Percentiles rank a stretch among this genome's conserved stretches.
phyloP scores from a whole-genome alignment of 2,113 vertebrate genomes.

The Entomyzon cyanotis region DNA sequence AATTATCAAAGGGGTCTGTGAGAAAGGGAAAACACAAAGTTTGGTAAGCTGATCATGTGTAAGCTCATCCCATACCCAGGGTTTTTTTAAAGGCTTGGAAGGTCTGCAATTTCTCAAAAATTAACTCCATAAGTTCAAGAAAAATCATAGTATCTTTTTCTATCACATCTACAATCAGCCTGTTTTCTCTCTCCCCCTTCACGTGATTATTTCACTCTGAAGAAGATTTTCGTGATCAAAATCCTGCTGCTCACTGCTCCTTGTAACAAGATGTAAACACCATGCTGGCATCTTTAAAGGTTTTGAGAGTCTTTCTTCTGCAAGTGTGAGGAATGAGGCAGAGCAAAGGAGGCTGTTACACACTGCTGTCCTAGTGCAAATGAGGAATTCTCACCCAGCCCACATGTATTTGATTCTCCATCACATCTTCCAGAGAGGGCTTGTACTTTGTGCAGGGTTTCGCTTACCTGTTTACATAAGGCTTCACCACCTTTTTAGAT shows the following conservation, averaged over 20 bases:
- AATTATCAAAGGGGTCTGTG: neutral
- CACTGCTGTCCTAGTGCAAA: neutral
- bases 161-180: neutral
- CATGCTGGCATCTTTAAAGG: neutral
- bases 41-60: neutral
- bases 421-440: neutral
- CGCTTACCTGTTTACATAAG: neutral
- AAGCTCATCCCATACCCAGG: neutral
- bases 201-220: neutral
- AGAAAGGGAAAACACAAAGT: neutral
- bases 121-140: neutral
- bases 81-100: neutral
- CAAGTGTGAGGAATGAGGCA: neutral
- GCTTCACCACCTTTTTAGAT: neutral
- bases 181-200: neutral
- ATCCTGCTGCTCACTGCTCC: neutral
- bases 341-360: neutral
- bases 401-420: neutral
- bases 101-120: neutral
- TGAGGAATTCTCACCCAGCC: neutral
- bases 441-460: neutral
- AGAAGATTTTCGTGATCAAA: neutral
- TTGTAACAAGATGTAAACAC: neutral
- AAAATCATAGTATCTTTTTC: conserved; percentile 6
- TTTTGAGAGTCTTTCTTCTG: neutral